Evolutionary conservation across 2,888 invertebrate genomes (phyloP).

Genomic region (Aphrophora alni): DNA sequence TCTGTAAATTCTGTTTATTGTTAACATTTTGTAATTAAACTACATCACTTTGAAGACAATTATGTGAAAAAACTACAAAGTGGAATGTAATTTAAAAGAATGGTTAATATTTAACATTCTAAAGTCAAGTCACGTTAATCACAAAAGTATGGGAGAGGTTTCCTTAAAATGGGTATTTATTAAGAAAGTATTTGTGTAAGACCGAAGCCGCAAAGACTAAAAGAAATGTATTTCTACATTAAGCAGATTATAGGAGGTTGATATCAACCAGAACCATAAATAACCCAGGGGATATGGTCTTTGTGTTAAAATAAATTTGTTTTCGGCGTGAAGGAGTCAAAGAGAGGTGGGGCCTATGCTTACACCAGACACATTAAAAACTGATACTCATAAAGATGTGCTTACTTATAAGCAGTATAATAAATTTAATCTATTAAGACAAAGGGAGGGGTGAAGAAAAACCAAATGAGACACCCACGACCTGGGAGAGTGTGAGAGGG

Average conservation of each 20-base stretch:
- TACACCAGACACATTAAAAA: background rate
- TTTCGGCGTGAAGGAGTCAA: background rate
- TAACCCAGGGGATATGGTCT: background rate
- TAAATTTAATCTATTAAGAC: conserved; percentile 9
- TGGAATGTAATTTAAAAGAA: too few relatives aligned
- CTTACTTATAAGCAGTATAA: background rate
- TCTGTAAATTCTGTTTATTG: too few relatives aligned
- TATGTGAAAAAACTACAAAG: too few relatives aligned
- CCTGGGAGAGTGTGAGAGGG: background rate
- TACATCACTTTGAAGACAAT: too few relatives aligned
- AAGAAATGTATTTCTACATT: background rate
- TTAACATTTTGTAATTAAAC: too few relatives aligned
- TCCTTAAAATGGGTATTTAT: too few relatives aligned
- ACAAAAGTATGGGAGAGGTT: too few relatives aligned
- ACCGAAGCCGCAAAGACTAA: background rate
- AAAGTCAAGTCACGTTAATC: too few relatives aligned
- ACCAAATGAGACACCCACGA: background rate
- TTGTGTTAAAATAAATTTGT: background rate
- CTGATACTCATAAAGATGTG: conserved; percentile 9
- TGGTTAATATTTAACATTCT: too few relatives aligned
- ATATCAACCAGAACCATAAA: background rate
- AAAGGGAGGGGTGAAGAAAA: background rate
- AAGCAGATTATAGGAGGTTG: background rate
- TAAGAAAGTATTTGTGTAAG: background rate
- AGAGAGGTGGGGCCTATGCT: background rate